These are phyloP conservation scores for Avahi laniger DNA, from an alignment of 2,797 vertebrate species.

Conservation along the genomic window DNA sequence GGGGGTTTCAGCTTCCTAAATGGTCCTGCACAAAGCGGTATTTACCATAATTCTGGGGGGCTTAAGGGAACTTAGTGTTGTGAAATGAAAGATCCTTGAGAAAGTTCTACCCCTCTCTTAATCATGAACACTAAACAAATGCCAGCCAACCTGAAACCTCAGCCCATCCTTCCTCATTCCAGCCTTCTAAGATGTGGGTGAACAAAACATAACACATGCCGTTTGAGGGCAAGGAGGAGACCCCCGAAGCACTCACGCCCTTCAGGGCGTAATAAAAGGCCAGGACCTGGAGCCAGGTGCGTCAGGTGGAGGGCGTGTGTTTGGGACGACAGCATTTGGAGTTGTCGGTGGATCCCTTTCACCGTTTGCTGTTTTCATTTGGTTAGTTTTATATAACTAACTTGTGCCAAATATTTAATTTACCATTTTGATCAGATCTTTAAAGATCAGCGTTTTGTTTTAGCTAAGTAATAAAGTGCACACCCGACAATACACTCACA, in stretches of 20 bases:
- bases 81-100: slow-evolving; percentile 48
- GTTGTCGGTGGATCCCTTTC: background rate
- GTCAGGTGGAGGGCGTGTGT: background rate
- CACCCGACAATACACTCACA: background rate
- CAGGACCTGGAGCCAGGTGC: background rate
- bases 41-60: background rate
- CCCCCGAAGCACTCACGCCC: too few species aligned
- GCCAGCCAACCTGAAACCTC: slow-evolving; percentile 30
- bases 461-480: background rate
- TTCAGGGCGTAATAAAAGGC: background rate
- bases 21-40: background rate
- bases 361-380: background rate
- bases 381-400: background rate
- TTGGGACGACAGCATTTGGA: background rate
- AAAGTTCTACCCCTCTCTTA: background rate
- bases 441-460: background rate
- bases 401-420: background rate
- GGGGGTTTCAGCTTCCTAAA: background rate
- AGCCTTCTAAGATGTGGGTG: background rate
- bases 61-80: background rate
- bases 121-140: background rate
- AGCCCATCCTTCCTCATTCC: slow-evolving; percentile 36
- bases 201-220: background rate
- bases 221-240: too few species aligned
- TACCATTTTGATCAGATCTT: slow-evolving; percentile 8